These are phyloP conservation scores for Acronicta alni DNA, from an alignment of 2,888 invertebrate genomes.

Conservation along the genomic window DNA sequence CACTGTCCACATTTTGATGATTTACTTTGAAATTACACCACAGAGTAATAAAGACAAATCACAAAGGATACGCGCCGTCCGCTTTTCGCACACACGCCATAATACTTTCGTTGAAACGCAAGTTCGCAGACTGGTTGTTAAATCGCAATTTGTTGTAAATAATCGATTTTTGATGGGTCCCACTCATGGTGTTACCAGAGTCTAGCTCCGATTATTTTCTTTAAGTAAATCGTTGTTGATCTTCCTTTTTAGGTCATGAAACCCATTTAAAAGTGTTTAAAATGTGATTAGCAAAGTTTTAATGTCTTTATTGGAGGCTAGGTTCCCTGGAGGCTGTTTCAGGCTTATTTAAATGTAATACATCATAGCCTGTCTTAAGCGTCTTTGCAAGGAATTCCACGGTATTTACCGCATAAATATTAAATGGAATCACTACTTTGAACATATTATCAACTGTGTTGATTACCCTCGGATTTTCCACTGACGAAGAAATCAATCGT, in stretches of 20 bases:
- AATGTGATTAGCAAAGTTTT: constrained; percentile 60
- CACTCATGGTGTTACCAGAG: constrained; percentile 34
- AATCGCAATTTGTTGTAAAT: constrained; percentile 79
- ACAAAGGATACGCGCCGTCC: constrained; percentile 32
- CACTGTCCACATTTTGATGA: constrained; percentile 8
- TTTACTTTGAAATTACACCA: constrained; percentile 40
- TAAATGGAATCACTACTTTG: neutral
- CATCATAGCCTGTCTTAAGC: constrained; percentile 35
- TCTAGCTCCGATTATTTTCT: constrained; percentile 47
- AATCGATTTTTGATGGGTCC: constrained; percentile 86
- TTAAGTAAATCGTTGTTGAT: constrained; percentile 49
- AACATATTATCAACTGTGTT: too few relatives aligned
- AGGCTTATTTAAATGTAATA: constrained; percentile 45
- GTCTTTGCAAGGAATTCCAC: constrained; percentile 7
- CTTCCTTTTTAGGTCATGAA: constrained; percentile 54
- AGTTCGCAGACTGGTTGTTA: constrained; percentile 69
- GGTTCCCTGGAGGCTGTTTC: constrained; percentile 26
- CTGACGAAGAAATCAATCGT: too few relatives aligned
- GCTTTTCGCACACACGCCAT: constrained; percentile 31
- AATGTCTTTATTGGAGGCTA: constrained; percentile 45
- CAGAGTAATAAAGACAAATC: constrained; percentile 23
- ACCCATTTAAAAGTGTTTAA: constrained; percentile 67
- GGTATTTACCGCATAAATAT: constrained; percentile 16
- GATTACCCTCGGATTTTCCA: too few relatives aligned
- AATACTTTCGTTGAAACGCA: constrained; percentile 39